A percentile compares a stretch with the other conserved stretches of the same genome.
These are phyloP conservation scores for Centruroides sculpturatus DNA, from an alignment of 1,140 invertebrate genomes.

Conservation along the genomic window DNA sequence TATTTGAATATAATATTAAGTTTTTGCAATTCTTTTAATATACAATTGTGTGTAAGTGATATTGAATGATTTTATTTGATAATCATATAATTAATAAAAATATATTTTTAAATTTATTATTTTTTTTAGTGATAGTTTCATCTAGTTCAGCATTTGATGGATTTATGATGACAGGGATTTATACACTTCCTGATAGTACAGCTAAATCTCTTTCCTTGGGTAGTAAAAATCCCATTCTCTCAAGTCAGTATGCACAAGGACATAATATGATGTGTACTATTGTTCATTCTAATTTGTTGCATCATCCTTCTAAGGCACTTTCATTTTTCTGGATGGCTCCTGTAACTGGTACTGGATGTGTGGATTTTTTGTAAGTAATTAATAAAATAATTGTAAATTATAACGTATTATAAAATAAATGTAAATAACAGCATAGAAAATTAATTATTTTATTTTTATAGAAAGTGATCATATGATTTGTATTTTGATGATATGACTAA, in stretches of 20 bases:
- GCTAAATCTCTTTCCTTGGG: no score
- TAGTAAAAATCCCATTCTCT: no score
- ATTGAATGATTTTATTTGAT: no score
- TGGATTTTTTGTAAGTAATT: slow-evolving; percentile 32
- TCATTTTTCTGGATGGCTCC: slow-evolving; percentile 33
- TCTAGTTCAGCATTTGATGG: slow-evolving; percentile 30
- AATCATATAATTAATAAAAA: no score
- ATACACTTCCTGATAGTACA: slow-evolving; percentile 20
- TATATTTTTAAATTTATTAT: slow-evolving; percentile 6
- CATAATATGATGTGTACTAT: slow-evolving; percentile 29
- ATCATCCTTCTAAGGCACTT: slow-evolving; percentile 20
- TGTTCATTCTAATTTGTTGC: slow-evolving; percentile 26
- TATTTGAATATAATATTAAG: no score
- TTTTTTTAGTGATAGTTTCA: slow-evolving; percentile 21
- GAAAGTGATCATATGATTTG: no score
- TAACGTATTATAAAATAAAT: no score
- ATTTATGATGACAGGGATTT: slow-evolving; percentile 32
- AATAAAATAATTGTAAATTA: not conserved
- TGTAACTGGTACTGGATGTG: slow-evolving; percentile 31
- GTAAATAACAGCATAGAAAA: no score
- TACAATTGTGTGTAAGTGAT: no score
- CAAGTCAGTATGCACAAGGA: slow-evolving; percentile 16
- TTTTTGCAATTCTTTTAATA: no score
- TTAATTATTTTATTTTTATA: no score
- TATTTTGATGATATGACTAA: no score